Percentiles rank a stretch among this genome's conserved stretches.
phyloP scores from a whole-genome alignment of 2,888 invertebrate species.

The Parasteatoda lunata region DNA sequence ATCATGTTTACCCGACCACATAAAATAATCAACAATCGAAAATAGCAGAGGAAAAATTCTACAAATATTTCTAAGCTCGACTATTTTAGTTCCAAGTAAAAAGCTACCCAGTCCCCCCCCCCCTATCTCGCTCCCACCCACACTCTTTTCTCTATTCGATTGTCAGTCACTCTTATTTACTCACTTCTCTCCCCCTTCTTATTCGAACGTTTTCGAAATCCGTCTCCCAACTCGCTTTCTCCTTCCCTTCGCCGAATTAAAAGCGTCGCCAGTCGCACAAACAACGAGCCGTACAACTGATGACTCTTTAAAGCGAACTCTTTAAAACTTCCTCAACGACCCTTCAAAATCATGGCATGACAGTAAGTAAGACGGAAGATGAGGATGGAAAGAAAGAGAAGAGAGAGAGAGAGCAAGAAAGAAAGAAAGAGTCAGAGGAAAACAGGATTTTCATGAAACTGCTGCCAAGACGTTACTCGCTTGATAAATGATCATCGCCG shows the following conservation, averaged over 20 bases:
- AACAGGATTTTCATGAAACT: not conserved
- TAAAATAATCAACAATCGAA: no score
- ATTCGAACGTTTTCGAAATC: not conserved
- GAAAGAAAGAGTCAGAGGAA: not conserved
- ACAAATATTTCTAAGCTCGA: no score
- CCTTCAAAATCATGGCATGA: slow-evolving; percentile 25
- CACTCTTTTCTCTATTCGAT: no score
- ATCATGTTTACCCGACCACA: no score
- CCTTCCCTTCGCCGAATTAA: not conserved
- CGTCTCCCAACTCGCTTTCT: slow-evolving; percentile 4
- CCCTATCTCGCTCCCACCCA: no score
- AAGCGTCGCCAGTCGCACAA: slow-evolving; percentile 1
- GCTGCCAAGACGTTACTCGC: slow-evolving; percentile 35
- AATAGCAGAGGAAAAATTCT: no score
- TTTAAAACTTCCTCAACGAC: slow-evolving; percentile 33
- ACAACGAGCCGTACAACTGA: slow-evolving; percentile 14
- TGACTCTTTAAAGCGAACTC: slow-evolving; percentile 34
- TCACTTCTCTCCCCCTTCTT: not conserved
- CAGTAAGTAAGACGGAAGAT: slow-evolving; percentile 48
- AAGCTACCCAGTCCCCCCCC: no score
- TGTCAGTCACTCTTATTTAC: no score
- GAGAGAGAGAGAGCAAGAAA: slow-evolving; percentile 13
- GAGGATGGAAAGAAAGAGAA: slow-evolving; percentile 3
- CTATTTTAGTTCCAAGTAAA: no score
- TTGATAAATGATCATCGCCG: slow-evolving; percentile 36